Evolutionary conservation across 2,888 invertebrate species (phyloP).

Genomic region (Nipponacmea schrenckii): DNA sequence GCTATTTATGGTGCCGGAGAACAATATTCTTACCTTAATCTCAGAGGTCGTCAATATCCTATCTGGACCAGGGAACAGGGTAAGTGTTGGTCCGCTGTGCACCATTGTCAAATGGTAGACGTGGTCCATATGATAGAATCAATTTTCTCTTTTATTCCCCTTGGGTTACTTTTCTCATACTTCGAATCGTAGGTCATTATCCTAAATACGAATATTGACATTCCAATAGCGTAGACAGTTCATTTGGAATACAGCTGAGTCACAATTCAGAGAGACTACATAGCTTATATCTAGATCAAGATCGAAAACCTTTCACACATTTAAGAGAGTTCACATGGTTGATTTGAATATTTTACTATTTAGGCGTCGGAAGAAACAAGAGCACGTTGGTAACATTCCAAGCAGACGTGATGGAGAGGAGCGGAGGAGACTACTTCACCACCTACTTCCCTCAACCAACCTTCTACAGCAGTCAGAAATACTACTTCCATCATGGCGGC

Average conservation of each 20-base stretch:
- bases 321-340: too few relatives aligned
- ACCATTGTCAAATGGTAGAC: not conserved
- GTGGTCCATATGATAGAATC: too few relatives aligned
- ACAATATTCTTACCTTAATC: slow-evolving; percentile 57
- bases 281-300: too few relatives aligned
- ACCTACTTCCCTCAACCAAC: slow-evolving; percentile 61
- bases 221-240: too few relatives aligned
- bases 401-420: slow-evolving; percentile 40
- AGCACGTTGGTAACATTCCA: slow-evolving; percentile 49
- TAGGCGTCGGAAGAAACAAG: slow-evolving; percentile 61
- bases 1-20: slow-evolving; percentile 59
- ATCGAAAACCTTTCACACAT: too few relatives aligned
- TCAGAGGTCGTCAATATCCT: slow-evolving; percentile 51
- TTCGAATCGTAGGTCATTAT: too few relatives aligned
- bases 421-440: slow-evolving; percentile 55
- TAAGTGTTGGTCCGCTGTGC: slow-evolving; percentile 16
- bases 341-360: not conserved
- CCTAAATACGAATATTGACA: too few relatives aligned
- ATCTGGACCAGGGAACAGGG: slow-evolving; percentile 64
- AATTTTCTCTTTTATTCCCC: too few relatives aligned
- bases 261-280: too few relatives aligned
- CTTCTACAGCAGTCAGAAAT: slow-evolving; percentile 49
- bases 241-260: too few relatives aligned
- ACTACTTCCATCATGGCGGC: slow-evolving; percentile 49
- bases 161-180: too few relatives aligned